Evolutionary conservation across 2,113 vertebrate species (phyloP), one percentile per base, ranked within the genome.

Genomic region (Willisornis vidua): DNA sequence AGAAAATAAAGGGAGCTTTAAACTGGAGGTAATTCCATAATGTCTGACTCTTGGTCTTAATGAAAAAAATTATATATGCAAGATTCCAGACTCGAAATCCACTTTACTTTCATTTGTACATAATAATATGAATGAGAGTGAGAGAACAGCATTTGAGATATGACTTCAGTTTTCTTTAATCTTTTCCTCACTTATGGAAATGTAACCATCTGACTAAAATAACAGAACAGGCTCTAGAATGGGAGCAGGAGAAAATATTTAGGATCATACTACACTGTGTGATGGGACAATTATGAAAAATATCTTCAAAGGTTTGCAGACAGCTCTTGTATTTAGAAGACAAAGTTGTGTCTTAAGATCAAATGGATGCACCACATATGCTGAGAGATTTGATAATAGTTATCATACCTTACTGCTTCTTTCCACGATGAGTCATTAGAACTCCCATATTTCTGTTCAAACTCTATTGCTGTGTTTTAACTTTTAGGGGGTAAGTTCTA

Each of bases 1-100:
- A 85, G 57, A 71, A 88, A 92, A 92, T 90, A 92, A 74, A 89
- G 41, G 31, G n/a, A 93, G 49, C 52, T 95, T 93, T 93, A 45
- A 94, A 81, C 23, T 78, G 22, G 23, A 81, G 73, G 86, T 52
- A 58, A 81, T 89, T 84, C 90, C 68, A 86, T 65, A 67, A 71
- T 63, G 28, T 35, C 45, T 85, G 65, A 62, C 43, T 88, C 74
- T 76, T 12, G 41, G 48, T 33, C 45, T 63, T 95, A 74, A 72
- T 68, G 17, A 77, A 65, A 78, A 78, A 48, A 72, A 92, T 84
- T 88, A 35, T 23, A 39, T 46, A 54, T 39, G 28, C 22, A 45
- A 54, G 4, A 92, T 93, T 93, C 37, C 58, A 66, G 61, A 23
- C 29, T 89, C 57, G 49, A 52, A 94, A 92, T 89, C n/a, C 35